These are phyloP conservation scores for Drosophila tripunctata DNA, from an alignment of 2,888 invertebrate species.

Conservation along the genomic window DNA sequence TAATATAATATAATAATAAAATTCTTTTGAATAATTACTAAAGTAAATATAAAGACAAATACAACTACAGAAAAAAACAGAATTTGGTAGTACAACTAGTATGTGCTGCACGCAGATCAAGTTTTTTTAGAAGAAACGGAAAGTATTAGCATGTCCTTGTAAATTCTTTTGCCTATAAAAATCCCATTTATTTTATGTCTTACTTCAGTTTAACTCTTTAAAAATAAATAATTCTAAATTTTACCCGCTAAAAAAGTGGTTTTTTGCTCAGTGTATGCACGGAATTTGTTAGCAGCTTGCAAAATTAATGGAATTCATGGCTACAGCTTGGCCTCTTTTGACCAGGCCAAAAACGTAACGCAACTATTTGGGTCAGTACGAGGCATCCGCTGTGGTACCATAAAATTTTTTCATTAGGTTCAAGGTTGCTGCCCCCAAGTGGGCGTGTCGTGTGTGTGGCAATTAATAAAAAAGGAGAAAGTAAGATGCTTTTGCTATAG, in stretches of 20 bases:
- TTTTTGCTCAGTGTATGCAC: conserved; percentile 20
- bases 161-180: too few relatives aligned
- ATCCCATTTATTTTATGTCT: neutral
- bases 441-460: conserved; percentile 41
- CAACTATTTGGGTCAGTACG: conserved; percentile 69
- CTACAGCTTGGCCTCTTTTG: conserved; percentile 63
- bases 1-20: too few relatives aligned
- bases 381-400: conserved; percentile 59
- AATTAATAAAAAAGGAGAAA: conserved; percentile 57
- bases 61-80: too few relatives aligned
- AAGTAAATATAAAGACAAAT: too few relatives aligned
- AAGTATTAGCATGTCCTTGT: too few relatives aligned
- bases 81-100: too few relatives aligned
- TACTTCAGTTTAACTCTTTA: too few relatives aligned
- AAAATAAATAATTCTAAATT: too few relatives aligned
- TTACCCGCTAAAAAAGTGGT: too few relatives aligned
- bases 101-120: too few relatives aligned
- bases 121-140: too few relatives aligned
- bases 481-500: neutral
- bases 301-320: conserved; percentile 81
- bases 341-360: conserved; percentile 59
- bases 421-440: conserved; percentile 68
- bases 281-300: conserved; percentile 69
- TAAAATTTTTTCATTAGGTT: conserved; percentile 79
- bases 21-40: too few relatives aligned